Percentiles rank a stretch among this genome's conserved stretches.
Evolutionary conservation across 2,888 invertebrate species (phyloP).

Genomic region (Aspidiotus destructor): DNA sequence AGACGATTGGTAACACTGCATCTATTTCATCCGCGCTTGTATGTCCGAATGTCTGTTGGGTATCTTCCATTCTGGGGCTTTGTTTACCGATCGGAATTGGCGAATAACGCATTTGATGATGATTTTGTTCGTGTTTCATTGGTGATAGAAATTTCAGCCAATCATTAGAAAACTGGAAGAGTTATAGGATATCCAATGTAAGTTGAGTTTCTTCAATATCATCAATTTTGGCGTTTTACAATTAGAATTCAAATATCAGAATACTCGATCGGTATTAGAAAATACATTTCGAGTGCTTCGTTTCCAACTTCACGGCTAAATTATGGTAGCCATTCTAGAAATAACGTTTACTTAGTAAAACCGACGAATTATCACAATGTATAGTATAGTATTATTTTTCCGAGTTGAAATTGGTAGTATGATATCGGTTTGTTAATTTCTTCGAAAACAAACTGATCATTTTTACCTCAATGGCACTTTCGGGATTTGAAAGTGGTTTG

Average conservation of each 20-base stretch:
- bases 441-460: too few species aligned
- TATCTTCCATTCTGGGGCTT: neutral
- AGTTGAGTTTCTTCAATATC: constrained; percentile 55
- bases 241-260: too few species aligned
- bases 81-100: constrained; percentile 13
- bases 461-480: too few species aligned
- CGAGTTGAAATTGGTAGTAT: too few species aligned
- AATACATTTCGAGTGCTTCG: neutral
- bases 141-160: constrained; percentile 54
- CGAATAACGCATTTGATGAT: constrained; percentile 27
- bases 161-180: constrained; percentile 73
- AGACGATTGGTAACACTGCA: too few species aligned
- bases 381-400: too few species aligned
- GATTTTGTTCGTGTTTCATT: constrained; percentile 36
- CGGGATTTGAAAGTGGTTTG: too few species aligned
- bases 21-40: too few species aligned
- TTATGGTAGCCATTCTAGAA: neutral
- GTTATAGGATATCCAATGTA: constrained; percentile 56
- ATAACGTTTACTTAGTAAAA: neutral
- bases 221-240: constrained; percentile 5
- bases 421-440: too few species aligned
- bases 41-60: too few species aligned
- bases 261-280: neutral
- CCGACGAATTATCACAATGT: neutral
- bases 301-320: too few species aligned